Percentiles rank a stretch among this genome's conserved stretches.
These are phyloP conservation scores for Anarsia innoxiella DNA, from an alignment of 2,888 invertebrate genomes.

Conservation along the genomic window DNA sequence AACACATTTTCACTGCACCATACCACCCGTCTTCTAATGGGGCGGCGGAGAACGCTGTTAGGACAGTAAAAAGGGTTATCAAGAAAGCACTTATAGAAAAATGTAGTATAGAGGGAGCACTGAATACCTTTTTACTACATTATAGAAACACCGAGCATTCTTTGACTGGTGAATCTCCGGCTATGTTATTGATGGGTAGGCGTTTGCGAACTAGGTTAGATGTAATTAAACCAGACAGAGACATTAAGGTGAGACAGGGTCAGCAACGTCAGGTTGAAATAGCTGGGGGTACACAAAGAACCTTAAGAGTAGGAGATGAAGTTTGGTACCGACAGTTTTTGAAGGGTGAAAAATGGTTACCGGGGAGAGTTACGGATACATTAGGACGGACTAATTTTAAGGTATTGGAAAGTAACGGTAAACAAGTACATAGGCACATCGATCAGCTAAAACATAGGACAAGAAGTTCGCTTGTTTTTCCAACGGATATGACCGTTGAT, in stretches of 20 bases:
- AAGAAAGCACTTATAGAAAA: slow-evolving; percentile 1
- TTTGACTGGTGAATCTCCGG: not conserved
- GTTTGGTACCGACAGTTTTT: not conserved
- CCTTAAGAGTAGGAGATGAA: not conserved
- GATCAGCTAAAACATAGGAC: not conserved
- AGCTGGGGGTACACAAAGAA: not conserved
- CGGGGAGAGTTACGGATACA: not conserved
- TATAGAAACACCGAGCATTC: slow-evolving; percentile 1
- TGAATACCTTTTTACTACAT: not conserved
- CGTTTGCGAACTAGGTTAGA: not conserved
- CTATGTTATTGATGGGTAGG: not conserved
- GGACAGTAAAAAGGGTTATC: slow-evolving; percentile 11
- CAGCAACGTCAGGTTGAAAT: not conserved
- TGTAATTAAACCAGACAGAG: not conserved
- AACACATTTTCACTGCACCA: slow-evolving; percentile 11
- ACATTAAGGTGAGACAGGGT: not conserved
- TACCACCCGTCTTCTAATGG: slow-evolving; percentile 12
- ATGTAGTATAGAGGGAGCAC: not conserved
- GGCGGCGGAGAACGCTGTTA: slow-evolving; percentile 19
- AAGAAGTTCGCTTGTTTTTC: not conserved
- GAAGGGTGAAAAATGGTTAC: not conserved
- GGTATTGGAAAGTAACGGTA: not conserved
- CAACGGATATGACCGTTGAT: too few relatives aligned
- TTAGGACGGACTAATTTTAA: not conserved
- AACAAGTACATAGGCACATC: not conserved